Conservation (phyloP, 2,113 vertebrate species). For the Climacteris rufus region DNA sequence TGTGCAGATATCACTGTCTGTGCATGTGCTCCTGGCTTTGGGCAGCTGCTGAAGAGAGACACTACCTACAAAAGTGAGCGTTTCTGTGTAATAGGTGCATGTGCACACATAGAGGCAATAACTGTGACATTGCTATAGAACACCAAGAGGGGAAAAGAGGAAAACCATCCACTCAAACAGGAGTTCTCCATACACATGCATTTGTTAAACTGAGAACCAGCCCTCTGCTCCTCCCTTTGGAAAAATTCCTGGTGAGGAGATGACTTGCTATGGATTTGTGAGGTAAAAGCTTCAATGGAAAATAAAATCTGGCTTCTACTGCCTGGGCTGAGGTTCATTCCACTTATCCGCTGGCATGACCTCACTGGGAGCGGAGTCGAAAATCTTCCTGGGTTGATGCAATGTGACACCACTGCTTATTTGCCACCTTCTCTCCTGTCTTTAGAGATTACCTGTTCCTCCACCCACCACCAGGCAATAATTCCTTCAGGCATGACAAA, state of each 20-base stretch:
- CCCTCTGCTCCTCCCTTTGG: background rate
- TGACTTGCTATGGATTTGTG: constrained; percentile 15
- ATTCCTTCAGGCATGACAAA: background rate
- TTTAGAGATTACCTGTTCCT: constrained; percentile 7
- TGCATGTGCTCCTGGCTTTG: background rate
- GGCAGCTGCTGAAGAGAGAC: background rate
- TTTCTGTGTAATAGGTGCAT: accelerated
- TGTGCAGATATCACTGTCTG: background rate
- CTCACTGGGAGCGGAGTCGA: background rate
- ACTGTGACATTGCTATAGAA: background rate
- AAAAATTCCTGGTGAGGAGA: background rate
- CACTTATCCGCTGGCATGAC: background rate
- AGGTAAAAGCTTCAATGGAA: background rate
- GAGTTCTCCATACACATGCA: background rate
- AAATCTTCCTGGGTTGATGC: background rate
- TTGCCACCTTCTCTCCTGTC: background rate
- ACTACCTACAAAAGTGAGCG: background rate
- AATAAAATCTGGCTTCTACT: constrained; percentile 2
- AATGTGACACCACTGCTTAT: background rate
- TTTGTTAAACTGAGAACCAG: background rate
- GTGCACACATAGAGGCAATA: background rate
- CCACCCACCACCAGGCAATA: background rate
- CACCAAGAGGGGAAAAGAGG: background rate
- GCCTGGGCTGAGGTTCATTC: background rate
- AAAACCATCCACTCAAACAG: background rate